These are phyloP conservation scores for Netta rufina DNA, from an alignment of 2,797 vertebrate genomes.

Conservation along the genomic window DNA sequence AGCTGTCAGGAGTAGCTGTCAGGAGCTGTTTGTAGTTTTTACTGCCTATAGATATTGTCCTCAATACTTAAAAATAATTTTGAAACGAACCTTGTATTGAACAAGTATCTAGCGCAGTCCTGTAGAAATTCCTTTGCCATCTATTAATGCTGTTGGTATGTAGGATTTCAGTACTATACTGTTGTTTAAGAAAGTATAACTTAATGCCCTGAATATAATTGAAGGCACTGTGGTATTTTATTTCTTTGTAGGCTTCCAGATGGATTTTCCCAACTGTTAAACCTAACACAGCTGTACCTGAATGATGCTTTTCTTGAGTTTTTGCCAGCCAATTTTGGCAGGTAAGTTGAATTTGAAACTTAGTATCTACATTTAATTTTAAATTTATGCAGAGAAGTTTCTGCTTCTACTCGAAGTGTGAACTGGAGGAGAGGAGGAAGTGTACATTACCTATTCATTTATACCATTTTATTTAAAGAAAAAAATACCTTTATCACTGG, in stretches of 20 bases:
- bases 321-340: slow-evolving; percentile 95
- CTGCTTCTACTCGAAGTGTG: background rate
- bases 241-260: slow-evolving; percentile 90
- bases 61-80: background rate
- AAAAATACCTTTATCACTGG: background rate
- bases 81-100: background rate
- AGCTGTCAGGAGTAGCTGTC: background rate
- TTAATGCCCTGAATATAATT: background rate
- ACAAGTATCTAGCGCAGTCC: background rate
- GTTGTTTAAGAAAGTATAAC: background rate
- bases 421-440: background rate
- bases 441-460: background rate
- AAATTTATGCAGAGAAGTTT: background rate
- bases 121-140: background rate
- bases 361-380: background rate
- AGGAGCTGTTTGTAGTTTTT: background rate
- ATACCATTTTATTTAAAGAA: background rate
- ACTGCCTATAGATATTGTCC: background rate
- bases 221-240: background rate
- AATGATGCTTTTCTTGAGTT: slow-evolving; percentile 99
- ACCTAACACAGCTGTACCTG: slow-evolving; percentile 95
- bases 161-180: background rate
- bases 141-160: background rate
- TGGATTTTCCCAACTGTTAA: slow-evolving; percentile 97
- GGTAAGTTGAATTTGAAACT: slow-evolving; percentile 79